Evolutionary conservation across 2,797 vertebrate genomes (phyloP), one percentile per base, ranked within the genome.

Genomic region (Sebastolobus altivelis): DNA sequence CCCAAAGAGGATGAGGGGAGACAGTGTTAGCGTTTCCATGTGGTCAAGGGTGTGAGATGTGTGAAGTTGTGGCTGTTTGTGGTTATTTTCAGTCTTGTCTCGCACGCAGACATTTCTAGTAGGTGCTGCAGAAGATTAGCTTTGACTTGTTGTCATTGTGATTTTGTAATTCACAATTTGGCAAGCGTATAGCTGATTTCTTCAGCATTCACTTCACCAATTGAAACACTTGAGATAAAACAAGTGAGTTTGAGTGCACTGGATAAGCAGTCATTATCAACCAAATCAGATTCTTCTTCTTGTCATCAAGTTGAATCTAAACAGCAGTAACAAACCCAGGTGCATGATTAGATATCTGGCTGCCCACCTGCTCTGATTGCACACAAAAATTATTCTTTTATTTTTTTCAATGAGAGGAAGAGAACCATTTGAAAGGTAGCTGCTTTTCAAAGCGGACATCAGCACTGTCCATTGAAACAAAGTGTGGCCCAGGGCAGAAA

Each of bases 381-480:
- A 65, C 31, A 22, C 16, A 73, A 59, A 22, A 12, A 63, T 82
- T 63, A 6, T 40, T 31, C 5, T 31, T 31, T 31, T 31, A 25
- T 46, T 69, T 61, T 8, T 73, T 79, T 81, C 60, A n/a, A 61
- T n/a, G 10, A 86, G 55, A 79, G 61, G 76, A 85, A 79, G 43
- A 56, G 18, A 67, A n/a, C 49, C 8, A 37, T 83, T 67, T 31
- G 20, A 77, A 40, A 63, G 27, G 25, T 22, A 43, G 37, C 8
- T 55, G 33, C 60, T 68, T 87, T 83, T 79, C 35, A 85, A 83
- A 88, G 66, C 5, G 12, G 35, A 70, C 76, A 67, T 72, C 59
- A 79, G 56, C 77, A 43, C 40, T 65, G 60, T 80, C 78, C 69
- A 54, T 74, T 73, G 29, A 43, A 77, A 77, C 60, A 82, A 82